phyloP scores from a whole-genome alignment of 2,797 vertebrate genomes.

The Enteromius anoplus region DNA sequence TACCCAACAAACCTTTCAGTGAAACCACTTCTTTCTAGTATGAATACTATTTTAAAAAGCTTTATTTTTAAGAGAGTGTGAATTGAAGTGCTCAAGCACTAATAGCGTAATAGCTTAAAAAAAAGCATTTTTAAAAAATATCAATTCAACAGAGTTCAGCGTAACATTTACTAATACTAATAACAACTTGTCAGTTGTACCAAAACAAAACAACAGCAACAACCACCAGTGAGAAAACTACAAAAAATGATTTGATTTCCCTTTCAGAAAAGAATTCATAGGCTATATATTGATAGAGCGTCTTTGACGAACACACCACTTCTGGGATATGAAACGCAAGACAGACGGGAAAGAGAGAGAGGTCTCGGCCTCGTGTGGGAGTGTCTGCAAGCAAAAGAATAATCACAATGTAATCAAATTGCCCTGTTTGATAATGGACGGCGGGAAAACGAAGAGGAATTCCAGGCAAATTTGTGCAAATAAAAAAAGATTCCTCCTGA shows the following conservation, averaged over 20 bases:
- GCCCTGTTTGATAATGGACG: conserved; percentile 99
- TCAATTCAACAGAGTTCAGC: neutral
- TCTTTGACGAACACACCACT: neutral
- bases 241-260: neutral
- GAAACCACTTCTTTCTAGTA: neutral
- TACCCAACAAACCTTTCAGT: neutral
- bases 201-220: neutral
- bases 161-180: neutral
- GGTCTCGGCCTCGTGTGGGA: conserved; percentile 82
- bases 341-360: conserved; percentile 31
- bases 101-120: neutral
- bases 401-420: conserved; percentile 99
- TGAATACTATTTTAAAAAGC: neutral
- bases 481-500: conserved; percentile 99
- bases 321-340: conserved; percentile 41
- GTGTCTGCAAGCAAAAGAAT: conserved; percentile 93
- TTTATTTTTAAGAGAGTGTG: neutral
- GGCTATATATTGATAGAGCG: neutral
- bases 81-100: neutral
- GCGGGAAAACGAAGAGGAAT: conserved; percentile 98
- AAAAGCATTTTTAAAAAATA: neutral
- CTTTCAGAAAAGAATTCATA: neutral
- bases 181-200: neutral
- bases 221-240: neutral
- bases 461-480: conserved; percentile 99